A percentile compares a stretch with the other conserved stretches of the same genome.
These are phyloP conservation scores for Tridacna gigas DNA, from an alignment of 2,888 invertebrate genomes.

Conservation along the genomic window DNA sequence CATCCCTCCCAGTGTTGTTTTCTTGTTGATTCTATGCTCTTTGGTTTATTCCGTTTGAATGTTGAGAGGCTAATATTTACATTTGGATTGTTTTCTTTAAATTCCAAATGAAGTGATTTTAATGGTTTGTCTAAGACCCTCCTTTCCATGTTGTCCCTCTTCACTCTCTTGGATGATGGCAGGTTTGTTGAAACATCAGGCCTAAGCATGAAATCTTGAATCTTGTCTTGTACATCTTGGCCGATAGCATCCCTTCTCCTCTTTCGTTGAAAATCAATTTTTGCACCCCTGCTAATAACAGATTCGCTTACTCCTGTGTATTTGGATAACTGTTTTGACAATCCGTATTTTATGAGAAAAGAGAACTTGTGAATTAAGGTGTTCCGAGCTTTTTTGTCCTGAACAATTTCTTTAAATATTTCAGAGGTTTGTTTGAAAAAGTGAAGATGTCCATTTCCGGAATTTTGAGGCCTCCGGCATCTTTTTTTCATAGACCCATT, in stretches of 20 bases:
- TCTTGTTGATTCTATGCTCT: neutral
- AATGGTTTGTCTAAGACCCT: slow-evolving; percentile 24
- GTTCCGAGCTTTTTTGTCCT: slow-evolving; percentile 10
- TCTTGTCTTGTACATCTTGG: neutral
- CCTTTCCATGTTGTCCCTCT: slow-evolving; percentile 21
- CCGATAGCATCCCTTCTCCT: slow-evolving; percentile 7
- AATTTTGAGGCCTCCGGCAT: neutral
- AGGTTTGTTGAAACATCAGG: slow-evolving; percentile 19
- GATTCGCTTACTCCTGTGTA: slow-evolving; percentile 13
- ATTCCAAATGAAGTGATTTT: slow-evolving; percentile 8
- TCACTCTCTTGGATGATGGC: slow-evolving; percentile 16
- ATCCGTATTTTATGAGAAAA: slow-evolving; percentile 4
- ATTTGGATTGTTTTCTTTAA: slow-evolving; percentile 21
- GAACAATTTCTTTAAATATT: slow-evolving; percentile 13
- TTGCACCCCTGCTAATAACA: slow-evolving; percentile 7
- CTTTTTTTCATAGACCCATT: neutral
- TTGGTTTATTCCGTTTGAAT: slow-evolving; percentile 9
- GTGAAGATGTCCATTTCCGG: neutral
- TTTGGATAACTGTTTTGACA: slow-evolving; percentile 5
- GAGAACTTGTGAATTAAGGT: slow-evolving; percentile 12
- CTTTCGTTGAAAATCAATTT: slow-evolving; percentile 11
- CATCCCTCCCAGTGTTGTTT: slow-evolving; percentile 31
- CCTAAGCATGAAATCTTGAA: slow-evolving; percentile 11
- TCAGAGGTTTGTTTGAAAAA: slow-evolving; percentile 1
- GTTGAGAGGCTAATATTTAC: slow-evolving; percentile 11